A percentile compares a stretch with the other conserved stretches of the same genome.
phyloP scores from a whole-genome alignment of 1,140 invertebrate genomes.

The Eueides isabella region DNA sequence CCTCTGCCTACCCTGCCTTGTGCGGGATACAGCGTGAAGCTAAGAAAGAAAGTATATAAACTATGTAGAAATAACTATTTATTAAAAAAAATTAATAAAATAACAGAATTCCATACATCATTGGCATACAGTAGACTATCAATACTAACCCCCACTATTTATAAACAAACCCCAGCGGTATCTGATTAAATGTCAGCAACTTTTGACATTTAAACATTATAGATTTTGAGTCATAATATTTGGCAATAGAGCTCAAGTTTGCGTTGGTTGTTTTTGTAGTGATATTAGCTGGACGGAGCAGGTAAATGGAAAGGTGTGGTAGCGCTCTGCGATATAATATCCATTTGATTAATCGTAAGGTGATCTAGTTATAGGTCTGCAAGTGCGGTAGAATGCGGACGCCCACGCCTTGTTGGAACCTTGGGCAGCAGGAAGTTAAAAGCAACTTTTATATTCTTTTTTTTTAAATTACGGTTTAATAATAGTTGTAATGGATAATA shows the following conservation, averaged over 20 bases:
- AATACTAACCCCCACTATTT: slow-evolving; percentile 20
- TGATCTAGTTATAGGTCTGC: slow-evolving; percentile 70
- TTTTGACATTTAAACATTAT: background rate
- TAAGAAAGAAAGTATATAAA: too few relatives aligned
- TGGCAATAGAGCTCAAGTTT: slow-evolving; percentile 9
- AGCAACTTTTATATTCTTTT: slow-evolving; percentile 51
- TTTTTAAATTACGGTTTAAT: slow-evolving; percentile 6
- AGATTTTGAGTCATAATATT: background rate
- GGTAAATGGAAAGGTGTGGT: slow-evolving; percentile 76
- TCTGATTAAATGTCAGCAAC: slow-evolving; percentile 39
- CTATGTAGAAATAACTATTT: too few relatives aligned
- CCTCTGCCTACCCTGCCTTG: too few relatives aligned
- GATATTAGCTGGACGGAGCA: slow-evolving; percentile 30
- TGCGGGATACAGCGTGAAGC: too few relatives aligned
- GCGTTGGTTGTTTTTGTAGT: background rate
- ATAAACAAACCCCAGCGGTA: slow-evolving; percentile 32
- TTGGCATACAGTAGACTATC: background rate
- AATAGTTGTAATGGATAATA: background rate
- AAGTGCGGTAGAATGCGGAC: slow-evolving; percentile 75
- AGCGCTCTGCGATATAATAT: slow-evolving; percentile 65
- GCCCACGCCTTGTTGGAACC: slow-evolving; percentile 59
- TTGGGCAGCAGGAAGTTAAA: slow-evolving; percentile 64
- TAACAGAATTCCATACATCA: background rate
- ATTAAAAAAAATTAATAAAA: background rate
- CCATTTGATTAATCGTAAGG: slow-evolving; percentile 68